These are phyloP conservation scores for Lysiphlebus fabarum DNA, from an alignment of 1,140 invertebrate genomes.

Conservation along the genomic window DNA sequence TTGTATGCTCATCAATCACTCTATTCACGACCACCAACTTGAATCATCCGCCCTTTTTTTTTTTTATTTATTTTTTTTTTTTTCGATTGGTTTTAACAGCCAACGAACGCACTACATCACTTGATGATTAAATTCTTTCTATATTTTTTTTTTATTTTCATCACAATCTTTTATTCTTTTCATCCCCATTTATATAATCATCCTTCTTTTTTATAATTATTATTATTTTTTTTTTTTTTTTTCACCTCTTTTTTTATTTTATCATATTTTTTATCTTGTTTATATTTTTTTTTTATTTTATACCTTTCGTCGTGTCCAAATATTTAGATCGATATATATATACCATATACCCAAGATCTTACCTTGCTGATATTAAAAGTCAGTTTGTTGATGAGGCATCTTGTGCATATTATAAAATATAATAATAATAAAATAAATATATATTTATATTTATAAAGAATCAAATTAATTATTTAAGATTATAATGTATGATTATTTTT, in stretches of 20 bases:
- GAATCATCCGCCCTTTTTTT: constrained; percentile 27
- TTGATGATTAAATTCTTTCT: not conserved
- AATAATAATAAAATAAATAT: not conserved
- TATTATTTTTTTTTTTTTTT: not conserved
- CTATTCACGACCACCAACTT: constrained; percentile 33
- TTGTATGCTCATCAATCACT: constrained; percentile 54
- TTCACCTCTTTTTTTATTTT: not conserved
- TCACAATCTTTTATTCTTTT: constrained; percentile 9
- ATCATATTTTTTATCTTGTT: constrained; percentile 15
- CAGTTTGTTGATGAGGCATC: not conserved
- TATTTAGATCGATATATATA: constrained; percentile 20
- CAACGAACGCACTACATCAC: constrained; percentile 7
- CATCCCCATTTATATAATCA: constrained; percentile 10
- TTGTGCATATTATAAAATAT: not conserved
- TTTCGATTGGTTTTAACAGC: not conserved
- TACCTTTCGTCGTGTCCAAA: constrained; percentile 19
- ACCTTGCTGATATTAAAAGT: not conserved
- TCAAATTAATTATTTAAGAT: too few species aligned
- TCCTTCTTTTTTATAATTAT: too few species aligned
- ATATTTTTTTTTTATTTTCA: constrained; percentile 1
- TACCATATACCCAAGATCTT: too few species aligned
- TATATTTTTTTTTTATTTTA: constrained; percentile 11
- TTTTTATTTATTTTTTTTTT: constrained; percentile 20
- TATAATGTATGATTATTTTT: too few species aligned
- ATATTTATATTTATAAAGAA: not conserved